Percentiles rank a stretch among this genome's conserved stretches.
These are phyloP conservation scores for Andricus quercusramuli DNA, from an alignment of 2,888 invertebrate species.

Conservation along the genomic window DNA sequence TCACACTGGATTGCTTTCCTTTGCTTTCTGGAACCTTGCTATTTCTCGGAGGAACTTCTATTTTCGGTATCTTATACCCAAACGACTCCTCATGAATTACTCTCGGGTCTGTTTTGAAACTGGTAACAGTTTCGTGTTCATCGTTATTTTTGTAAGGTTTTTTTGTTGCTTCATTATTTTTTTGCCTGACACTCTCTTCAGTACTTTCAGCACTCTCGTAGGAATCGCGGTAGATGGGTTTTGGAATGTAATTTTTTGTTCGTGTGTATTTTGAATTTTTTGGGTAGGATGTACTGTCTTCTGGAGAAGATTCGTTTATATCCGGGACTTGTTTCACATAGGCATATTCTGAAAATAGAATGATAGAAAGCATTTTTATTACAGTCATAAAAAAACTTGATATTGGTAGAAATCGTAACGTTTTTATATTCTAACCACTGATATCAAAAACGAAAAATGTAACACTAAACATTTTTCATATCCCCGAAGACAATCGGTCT, in stretches of 20 bases:
- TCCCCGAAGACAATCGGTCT: no score
- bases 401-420: no score
- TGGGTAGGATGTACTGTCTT: background rate
- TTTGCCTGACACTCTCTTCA: background rate
- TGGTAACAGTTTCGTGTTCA: background rate
- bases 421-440: no score
- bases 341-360: background rate
- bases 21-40: background rate
- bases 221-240: background rate
- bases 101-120: background rate
- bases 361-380: no score
- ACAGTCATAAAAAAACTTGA: no score
- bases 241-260: background rate
- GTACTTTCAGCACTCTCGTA: slow-evolving; percentile 5
- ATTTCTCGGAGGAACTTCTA: slow-evolving; percentile 48
- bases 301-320: background rate
- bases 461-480: no score
- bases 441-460: no score
- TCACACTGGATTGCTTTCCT: background rate
- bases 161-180: background rate
- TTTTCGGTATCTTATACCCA: slow-evolving; percentile 58
- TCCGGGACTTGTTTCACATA: background rate
- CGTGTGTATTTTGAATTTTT: background rate
- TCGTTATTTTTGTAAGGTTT: background rate
- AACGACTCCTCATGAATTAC: slow-evolving; percentile 55